A percentile compares a stretch with the other conserved stretches of the same genome.
These are phyloP conservation scores for Anisognathus igniventris DNA, from an alignment of 2,797 vertebrate genomes.

Conservation along the genomic window DNA sequence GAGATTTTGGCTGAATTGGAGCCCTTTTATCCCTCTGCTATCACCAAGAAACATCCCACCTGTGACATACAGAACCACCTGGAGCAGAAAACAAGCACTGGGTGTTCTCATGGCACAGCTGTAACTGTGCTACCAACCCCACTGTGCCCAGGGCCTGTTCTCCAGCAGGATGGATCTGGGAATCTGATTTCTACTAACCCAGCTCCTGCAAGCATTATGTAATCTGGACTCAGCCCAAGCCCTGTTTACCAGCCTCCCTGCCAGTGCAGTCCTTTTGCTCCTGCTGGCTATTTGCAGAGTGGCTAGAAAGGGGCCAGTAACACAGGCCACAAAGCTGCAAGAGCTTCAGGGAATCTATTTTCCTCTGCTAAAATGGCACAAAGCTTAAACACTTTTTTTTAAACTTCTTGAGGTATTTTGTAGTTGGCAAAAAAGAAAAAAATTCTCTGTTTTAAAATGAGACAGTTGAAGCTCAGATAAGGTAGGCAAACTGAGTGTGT, in stretches of 20 bases:
- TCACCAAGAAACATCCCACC: background rate
- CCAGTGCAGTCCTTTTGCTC: conserved; percentile 2
- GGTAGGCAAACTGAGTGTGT: background rate
- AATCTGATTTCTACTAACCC: background rate
- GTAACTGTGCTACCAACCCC: background rate
- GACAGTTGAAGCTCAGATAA: background rate
- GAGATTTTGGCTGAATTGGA: background rate
- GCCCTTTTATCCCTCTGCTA: background rate
- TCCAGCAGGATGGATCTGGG: background rate
- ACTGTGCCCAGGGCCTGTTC: background rate
- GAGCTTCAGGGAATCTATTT: background rate
- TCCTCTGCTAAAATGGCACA: background rate
- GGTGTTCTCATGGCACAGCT: background rate
- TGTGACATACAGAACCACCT: background rate
- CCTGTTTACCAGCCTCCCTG: conserved; percentile 6
- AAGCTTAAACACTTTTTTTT: background rate
- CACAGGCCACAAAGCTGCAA: background rate
- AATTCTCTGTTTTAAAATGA: background rate
- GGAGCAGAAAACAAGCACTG: accelerated
- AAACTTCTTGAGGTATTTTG: background rate
- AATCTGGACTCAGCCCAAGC: conserved; percentile 38
- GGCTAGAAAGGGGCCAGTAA: background rate
- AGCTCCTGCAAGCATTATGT: conserved; percentile 15
- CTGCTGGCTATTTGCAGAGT: background rate
- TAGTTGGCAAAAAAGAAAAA: background rate